Percentiles rank a stretch among this genome's conserved stretches.
These are phyloP conservation scores for Falco concolor DNA, from an alignment of 2,797 vertebrate species.

Conservation along the genomic window DNA sequence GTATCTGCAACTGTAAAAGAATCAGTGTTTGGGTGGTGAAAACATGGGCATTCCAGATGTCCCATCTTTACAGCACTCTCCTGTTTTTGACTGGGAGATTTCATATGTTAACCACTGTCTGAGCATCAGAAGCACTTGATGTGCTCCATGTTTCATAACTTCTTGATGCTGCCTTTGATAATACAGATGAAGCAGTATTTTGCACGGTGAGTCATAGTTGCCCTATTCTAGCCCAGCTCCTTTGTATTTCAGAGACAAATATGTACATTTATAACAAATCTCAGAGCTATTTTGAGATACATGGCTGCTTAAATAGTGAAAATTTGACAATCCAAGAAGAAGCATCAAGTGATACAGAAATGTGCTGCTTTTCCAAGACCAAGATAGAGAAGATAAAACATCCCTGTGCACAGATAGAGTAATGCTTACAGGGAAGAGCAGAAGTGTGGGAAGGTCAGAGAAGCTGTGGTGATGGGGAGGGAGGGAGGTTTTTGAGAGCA, in stretches of 20 bases:
- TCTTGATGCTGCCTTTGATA: neutral
- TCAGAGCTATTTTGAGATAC: neutral
- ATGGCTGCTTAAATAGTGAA: neutral
- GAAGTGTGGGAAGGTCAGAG: neutral
- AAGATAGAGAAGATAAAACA: neutral
- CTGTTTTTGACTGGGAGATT: neutral
- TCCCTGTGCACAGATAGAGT: neutral
- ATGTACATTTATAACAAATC: neutral
- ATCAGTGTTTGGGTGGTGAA: rapidly evolving
- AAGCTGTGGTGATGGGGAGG: no score
- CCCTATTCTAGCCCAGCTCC: neutral
- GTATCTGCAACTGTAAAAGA: neutral
- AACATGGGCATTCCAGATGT: neutral
- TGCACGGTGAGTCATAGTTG: neutral
- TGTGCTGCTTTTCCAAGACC: neutral
- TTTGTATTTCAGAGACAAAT: neutral
- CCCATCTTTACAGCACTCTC: no score
- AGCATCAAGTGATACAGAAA: neutral
- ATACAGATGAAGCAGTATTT: neutral
- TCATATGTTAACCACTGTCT: rapidly evolving
- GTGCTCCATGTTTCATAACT: neutral
- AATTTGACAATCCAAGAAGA: neutral
- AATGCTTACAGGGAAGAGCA: neutral
- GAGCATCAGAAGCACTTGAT: neutral
- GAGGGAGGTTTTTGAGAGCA: neutral